Evolutionary conservation across 2,797 vertebrate genomes (phyloP).

Genomic region (Psittacula echo): DNA sequence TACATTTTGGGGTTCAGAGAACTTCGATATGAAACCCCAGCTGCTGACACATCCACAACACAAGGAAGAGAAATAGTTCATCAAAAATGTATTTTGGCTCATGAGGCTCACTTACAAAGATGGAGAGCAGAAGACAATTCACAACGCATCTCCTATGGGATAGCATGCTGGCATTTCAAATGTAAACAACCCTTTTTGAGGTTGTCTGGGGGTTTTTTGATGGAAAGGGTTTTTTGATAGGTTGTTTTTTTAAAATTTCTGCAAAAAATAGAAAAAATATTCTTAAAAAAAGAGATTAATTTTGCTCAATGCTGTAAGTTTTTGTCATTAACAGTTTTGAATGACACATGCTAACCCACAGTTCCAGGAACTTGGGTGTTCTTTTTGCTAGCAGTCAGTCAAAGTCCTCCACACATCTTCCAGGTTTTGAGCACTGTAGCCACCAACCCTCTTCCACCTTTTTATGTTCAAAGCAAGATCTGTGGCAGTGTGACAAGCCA

Average conservation of each 20-base stretch:
- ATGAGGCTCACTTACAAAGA: not conserved
- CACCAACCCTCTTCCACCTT: not conserved
- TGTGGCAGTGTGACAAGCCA: not conserved
- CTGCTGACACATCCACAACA: not conserved
- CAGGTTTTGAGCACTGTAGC: not conserved
- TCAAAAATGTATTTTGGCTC: not conserved
- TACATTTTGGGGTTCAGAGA: not conserved
- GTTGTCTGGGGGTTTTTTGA: fast-evolving
- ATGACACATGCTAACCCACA: not conserved
- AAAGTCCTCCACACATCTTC: not conserved
- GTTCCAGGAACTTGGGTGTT: not conserved
- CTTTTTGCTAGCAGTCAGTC: not conserved
- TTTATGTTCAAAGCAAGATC: not conserved
- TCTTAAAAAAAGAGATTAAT: fast-evolving
- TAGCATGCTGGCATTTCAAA: not conserved
- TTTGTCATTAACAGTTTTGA: not conserved
- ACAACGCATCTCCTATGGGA: not conserved
- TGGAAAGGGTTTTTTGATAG: not conserved
- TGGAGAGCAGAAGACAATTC: not conserved
- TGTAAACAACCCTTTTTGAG: fast-evolving
- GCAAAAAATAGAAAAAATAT: fast-evolving
- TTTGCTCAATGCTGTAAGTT: fast-evolving
- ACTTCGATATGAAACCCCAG: not conserved
- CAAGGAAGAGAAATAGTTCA: not conserved
- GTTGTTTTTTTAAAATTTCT: not conserved